Evolutionary conservation across 2,113 vertebrate genomes (phyloP).

Genomic region (Oryzias javanicus): DNA sequence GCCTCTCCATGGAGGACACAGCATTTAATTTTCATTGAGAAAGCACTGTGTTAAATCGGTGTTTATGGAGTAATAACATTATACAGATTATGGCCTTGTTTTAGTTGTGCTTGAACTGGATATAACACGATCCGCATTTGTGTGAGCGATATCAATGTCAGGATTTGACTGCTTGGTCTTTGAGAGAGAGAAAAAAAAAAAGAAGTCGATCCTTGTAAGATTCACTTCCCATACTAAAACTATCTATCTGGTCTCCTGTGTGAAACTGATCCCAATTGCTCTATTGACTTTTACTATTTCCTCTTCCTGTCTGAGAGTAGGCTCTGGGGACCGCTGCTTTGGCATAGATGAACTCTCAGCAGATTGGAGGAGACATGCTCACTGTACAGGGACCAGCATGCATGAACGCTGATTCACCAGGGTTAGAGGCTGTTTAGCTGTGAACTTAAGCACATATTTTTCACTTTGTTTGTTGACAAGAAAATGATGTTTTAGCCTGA

Average conservation of each 20-base stretch:
- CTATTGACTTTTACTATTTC: conserved; percentile 64
- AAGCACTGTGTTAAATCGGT: conserved; percentile 40
- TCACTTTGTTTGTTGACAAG: not conserved
- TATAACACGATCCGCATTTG: conserved; percentile 9
- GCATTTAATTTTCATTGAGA: conserved; percentile 39
- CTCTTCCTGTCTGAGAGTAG: conserved; percentile 57
- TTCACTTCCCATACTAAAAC: conserved; percentile 31
- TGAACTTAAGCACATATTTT: conserved; percentile 18
- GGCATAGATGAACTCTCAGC: conserved; percentile 33
- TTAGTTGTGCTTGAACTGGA: conserved; percentile 13
- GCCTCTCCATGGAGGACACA: conserved; percentile 25
- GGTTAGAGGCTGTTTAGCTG: conserved; percentile 13
- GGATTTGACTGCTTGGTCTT: conserved; percentile 29
- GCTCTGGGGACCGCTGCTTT: conserved; percentile 45
- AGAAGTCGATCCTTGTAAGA: conserved; percentile 47
- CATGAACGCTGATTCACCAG: conserved; percentile 19
- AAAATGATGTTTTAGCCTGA: not conserved
- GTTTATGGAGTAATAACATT: conserved; percentile 46
- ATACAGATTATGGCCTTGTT: conserved; percentile 26
- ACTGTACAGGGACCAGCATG: conserved; percentile 32
- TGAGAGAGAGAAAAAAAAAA: conserved; percentile 6
- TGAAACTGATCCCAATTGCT: conserved; percentile 63
- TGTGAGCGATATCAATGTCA: not conserved
- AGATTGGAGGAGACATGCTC: conserved; percentile 59
- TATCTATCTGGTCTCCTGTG: conserved; percentile 26